A percentile compares a stretch with the other conserved stretches of the same genome.
These are phyloP conservation scores for Lontra canadensis DNA, from an alignment of 2,113 vertebrate genomes.

Conservation along the genomic window DNA sequence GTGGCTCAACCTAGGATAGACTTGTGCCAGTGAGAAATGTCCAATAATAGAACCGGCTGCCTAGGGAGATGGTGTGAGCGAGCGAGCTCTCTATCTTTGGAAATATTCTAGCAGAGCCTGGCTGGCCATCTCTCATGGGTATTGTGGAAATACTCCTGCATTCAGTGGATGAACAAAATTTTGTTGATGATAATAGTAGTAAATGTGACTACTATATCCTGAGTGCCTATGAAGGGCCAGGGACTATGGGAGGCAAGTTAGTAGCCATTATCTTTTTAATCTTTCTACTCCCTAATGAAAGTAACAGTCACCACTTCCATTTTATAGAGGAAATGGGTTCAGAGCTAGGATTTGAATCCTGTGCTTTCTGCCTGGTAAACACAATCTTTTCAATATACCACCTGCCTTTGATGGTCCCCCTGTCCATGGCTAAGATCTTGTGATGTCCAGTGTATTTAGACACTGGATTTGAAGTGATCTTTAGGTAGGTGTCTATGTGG, in stretches of 20 bases:
- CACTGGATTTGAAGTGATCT: neutral
- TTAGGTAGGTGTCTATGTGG: neutral
- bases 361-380: neutral
- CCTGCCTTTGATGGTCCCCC: neutral
- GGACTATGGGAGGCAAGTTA: neutral
- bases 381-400: neutral
- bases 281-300: neutral
- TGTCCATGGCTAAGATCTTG: neutral
- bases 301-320: neutral
- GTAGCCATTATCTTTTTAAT: neutral
- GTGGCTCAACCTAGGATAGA: constrained; percentile 65
- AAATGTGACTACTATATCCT: constrained; percentile 41
- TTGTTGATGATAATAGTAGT: constrained; percentile 55
- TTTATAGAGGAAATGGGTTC: neutral
- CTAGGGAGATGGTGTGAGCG: constrained; percentile 73
- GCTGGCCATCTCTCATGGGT: constrained; percentile 77
- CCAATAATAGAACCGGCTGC: constrained; percentile 80
- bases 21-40: constrained; percentile 71
- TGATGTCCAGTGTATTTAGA: neutral
- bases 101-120: constrained; percentile 78
- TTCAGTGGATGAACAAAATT: constrained; percentile 59
- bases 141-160: constrained; percentile 70
- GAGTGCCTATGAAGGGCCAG: neutral
- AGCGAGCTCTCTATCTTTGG: constrained; percentile 77
- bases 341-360: neutral